These are phyloP conservation scores for Geotrypetes seraphini DNA, from an alignment of 2,797 vertebrate species.

Conservation along the genomic window DNA sequence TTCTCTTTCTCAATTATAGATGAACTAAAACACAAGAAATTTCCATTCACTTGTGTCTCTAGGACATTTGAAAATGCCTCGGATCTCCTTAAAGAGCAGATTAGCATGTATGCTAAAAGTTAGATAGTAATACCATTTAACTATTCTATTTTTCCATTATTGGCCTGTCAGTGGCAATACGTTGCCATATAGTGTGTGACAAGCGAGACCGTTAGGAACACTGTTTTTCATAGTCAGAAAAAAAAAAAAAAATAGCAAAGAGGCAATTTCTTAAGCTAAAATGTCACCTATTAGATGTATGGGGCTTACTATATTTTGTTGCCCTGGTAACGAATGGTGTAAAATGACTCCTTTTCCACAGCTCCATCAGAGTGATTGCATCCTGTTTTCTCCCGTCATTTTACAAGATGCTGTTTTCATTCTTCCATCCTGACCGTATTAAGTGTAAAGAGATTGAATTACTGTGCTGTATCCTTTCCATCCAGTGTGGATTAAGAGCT, in stretches of 20 bases:
- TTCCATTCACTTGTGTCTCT: conserved; percentile 32
- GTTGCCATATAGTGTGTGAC: conserved; percentile 68
- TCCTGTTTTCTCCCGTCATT: conserved; percentile 73
- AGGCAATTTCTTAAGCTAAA: conserved; percentile 74
- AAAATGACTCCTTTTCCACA: conserved; percentile 73
- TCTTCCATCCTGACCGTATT: conserved; percentile 70
- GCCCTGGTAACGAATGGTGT: conserved; percentile 69
- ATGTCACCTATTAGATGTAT: conserved; percentile 75
- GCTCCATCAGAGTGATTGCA: conserved; percentile 74
- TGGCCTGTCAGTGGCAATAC: conserved; percentile 61
- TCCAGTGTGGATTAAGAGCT: conserved; percentile 67
- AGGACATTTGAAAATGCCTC: conserved; percentile 52
- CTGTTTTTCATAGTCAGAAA: conserved; percentile 66
- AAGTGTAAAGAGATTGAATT: conserved; percentile 74
- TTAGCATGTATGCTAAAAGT: conserved; percentile 69
- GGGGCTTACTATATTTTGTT: conserved; percentile 67
- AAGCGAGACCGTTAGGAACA: conserved; percentile 67
- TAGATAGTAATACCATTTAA: conserved; percentile 59
- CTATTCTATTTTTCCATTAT: conserved; percentile 70
- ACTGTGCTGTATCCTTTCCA: conserved; percentile 65
- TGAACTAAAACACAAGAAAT: conserved; percentile 8
- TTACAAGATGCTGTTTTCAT: conserved; percentile 77
- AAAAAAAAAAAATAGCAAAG: conserved; percentile 65
- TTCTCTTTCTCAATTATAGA: conserved; percentile 9
- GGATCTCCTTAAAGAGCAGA: conserved; percentile 58